Percentiles rank a stretch among this genome's conserved stretches.
phyloP scores from a whole-genome alignment of 2,888 invertebrate species.

The Ethmia dodecea region DNA sequence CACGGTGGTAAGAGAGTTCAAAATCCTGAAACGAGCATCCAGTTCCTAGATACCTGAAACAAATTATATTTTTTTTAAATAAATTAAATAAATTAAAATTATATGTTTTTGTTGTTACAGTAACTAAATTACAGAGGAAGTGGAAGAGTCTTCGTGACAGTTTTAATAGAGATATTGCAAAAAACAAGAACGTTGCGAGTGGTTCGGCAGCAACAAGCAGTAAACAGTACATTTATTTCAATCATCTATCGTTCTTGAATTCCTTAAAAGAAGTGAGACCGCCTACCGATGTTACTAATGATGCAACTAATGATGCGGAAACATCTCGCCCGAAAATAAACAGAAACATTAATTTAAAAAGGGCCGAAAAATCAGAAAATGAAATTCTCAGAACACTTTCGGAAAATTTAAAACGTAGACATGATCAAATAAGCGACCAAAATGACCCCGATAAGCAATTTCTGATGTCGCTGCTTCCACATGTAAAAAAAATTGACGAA shows the following conservation, averaged over 20 bases:
- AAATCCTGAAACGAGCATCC: constrained; percentile 1
- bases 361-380: constrained; percentile 11
- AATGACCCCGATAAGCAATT: constrained; percentile 22
- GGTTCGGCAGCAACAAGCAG: constrained; percentile 26
- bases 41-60: neutral
- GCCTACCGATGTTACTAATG: constrained; percentile 20
- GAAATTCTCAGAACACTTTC: constrained; percentile 8
- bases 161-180: constrained; percentile 24
- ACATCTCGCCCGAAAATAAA: too few species aligned
- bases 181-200: constrained; percentile 24
- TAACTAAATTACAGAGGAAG: constrained; percentile 23
- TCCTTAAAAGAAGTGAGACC: constrained; percentile 24
- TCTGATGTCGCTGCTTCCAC: constrained; percentile 23
- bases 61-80: constrained; percentile 1
- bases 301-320: constrained; percentile 23
- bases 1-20: neutral
- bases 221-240: constrained; percentile 27
- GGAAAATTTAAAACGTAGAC: constrained; percentile 15
- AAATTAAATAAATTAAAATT: too few species aligned
- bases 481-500: constrained; percentile 22
- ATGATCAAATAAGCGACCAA: constrained; percentile 23
- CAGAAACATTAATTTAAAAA: too few species aligned
- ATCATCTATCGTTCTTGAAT: constrained; percentile 26
- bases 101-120: too few species aligned
- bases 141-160: constrained; percentile 22